Percentiles rank a stretch among this genome's conserved stretches.
Evolutionary conservation across 2,888 invertebrate genomes (phyloP).

Genomic region (Callosobruchus maculatus): DNA sequence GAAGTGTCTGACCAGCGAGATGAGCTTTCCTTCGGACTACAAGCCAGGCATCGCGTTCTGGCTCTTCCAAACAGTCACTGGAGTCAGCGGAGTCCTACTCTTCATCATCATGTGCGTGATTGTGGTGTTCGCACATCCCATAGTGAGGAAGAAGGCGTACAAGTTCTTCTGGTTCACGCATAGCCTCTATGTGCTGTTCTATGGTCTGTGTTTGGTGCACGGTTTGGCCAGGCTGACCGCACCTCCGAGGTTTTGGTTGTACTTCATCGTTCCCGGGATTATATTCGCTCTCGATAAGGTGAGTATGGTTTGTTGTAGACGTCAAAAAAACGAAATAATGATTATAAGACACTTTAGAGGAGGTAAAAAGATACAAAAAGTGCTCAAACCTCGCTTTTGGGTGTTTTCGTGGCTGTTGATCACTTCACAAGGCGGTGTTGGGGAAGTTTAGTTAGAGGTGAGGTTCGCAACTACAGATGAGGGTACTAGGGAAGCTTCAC

Average conservation of each 20-base stretch:
- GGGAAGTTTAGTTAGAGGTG: no score
- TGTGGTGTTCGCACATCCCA: constrained; percentile 94
- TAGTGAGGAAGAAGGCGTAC: constrained; percentile 87
- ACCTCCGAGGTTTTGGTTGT: constrained; percentile 89
- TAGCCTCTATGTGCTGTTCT: constrained; percentile 81
- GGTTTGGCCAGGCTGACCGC: constrained; percentile 89
- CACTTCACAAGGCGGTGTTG: no score
- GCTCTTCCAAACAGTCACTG: constrained; percentile 93
- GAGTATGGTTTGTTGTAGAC: no score
- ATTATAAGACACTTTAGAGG: no score
- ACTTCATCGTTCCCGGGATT: constrained; percentile 87
- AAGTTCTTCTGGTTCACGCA: constrained; percentile 96
- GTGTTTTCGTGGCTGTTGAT: no score
- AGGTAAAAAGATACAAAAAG: no score
- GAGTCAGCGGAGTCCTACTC: constrained; percentile 65
- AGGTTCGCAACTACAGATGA: no score
- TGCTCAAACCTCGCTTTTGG: no score
- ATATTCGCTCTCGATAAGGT: constrained; percentile 88
- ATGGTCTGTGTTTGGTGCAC: constrained; percentile 82
- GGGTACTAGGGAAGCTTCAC: no score
- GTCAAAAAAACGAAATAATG: no score
- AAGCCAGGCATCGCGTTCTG: constrained; percentile 92
- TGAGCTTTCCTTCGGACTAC: constrained; percentile 91
- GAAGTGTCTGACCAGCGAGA: constrained; percentile 87
- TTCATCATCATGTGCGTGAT: constrained; percentile 92